Percentiles rank a stretch among this genome's conserved stretches.
Evolutionary conservation across 2,113 vertebrate genomes (phyloP).

Genomic region (Microtus oregoni): DNA sequence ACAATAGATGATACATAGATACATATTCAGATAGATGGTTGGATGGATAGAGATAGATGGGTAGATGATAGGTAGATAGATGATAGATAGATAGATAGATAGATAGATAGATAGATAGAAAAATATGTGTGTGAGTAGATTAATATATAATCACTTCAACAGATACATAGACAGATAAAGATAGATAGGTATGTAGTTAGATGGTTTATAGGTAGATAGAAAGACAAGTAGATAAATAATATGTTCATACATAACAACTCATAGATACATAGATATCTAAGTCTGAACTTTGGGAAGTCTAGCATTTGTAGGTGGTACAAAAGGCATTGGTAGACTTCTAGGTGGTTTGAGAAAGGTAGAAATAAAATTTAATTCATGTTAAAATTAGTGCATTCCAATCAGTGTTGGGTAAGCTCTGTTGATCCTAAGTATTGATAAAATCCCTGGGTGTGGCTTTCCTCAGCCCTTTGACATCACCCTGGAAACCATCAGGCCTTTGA

Average conservation of each 20-base stretch:
- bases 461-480: neutral
- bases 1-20: neutral
- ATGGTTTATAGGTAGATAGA: neutral
- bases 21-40: neutral
- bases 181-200: neutral
- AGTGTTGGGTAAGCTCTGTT: neutral
- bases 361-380: constrained; percentile 8
- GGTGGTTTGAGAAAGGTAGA: neutral
- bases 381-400: neutral
- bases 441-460: neutral
- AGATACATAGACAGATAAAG: neutral
- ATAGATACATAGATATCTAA: neutral
- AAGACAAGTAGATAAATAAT: neutral
- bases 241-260: neutral
- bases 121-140: neutral
- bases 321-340: neutral
- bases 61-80: neutral
- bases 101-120: neutral
- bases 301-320: neutral
- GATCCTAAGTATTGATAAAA: neutral
- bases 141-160: neutral
- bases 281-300: neutral
- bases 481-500: neutral
- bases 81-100: neutral
- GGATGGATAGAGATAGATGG: neutral